Conservation (phyloP, 2,888 invertebrate genomes). For the Bhutanitis thaidina region DNA sequence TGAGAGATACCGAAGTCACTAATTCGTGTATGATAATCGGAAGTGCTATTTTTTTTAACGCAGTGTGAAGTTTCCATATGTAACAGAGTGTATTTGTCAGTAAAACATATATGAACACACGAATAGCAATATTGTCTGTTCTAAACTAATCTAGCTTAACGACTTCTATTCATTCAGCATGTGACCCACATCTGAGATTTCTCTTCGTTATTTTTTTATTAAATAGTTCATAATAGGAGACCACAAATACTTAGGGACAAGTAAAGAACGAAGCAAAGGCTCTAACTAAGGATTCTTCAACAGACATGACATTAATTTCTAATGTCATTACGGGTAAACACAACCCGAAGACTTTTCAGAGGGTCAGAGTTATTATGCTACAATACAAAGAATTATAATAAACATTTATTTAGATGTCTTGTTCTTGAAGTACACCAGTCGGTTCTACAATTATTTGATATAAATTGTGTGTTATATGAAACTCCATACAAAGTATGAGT, state of each 20-base stretch:
- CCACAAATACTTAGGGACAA: constrained; percentile 25
- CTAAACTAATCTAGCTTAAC: constrained; percentile 35
- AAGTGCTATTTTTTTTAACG: constrained; percentile 52
- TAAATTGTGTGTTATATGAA: constrained; percentile 30
- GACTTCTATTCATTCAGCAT: constrained; percentile 69
- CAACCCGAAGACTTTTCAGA: constrained; percentile 57
- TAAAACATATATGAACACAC: constrained; percentile 17
- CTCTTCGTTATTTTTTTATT: constrained; percentile 67
- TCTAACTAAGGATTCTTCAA: constrained; percentile 26
- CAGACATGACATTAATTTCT: constrained; percentile 42
- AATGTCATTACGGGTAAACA: constrained; percentile 64
- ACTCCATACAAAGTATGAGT: constrained; percentile 28
- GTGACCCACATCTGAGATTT: constrained; percentile 78
- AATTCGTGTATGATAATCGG: constrained; percentile 50
- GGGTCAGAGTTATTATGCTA: constrained; percentile 43
- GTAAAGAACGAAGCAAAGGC: constrained; percentile 12
- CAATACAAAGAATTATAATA: constrained; percentile 12
- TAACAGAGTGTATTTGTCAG: constrained; percentile 19
- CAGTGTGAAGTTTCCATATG: constrained; percentile 30
- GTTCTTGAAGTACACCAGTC: constrained; percentile 1
- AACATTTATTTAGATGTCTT: constrained; percentile 16
- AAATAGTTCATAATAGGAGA: constrained; percentile 36
- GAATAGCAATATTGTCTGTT: constrained; percentile 26
- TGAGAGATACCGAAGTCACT: constrained; percentile 72
- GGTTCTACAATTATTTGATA: constrained; percentile 24